phyloP scores from a whole-genome alignment of 2,113 vertebrate species.

The Poeciliopsis retropinna region DNA sequence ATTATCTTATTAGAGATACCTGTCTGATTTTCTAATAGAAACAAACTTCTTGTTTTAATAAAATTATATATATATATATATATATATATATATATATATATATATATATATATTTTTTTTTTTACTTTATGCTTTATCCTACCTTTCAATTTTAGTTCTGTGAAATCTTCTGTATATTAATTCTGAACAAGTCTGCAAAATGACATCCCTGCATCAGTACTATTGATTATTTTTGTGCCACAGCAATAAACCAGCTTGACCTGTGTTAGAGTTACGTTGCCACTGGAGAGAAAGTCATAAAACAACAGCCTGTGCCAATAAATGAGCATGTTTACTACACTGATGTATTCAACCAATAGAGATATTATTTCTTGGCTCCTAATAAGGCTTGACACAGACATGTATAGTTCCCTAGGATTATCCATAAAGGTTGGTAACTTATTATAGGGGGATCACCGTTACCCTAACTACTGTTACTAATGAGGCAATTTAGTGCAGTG shows the following conservation, averaged over 20 bases:
- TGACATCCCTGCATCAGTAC: conserved; percentile 48
- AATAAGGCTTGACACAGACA: conserved; percentile 45
- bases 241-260: conserved; percentile 70
- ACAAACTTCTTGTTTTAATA: too few species aligned
- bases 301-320: conserved; percentile 62
- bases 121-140: not conserved
- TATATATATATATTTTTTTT: too few species aligned
- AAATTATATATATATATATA: too few species aligned
- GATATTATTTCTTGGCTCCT: conserved; percentile 53
- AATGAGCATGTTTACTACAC: conserved; percentile 50
- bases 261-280: conserved; percentile 43
- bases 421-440: conserved; percentile 54
- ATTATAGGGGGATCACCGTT: conserved; percentile 64
- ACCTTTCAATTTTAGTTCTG: not conserved
- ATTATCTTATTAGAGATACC: too few species aligned
- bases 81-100: too few species aligned
- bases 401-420: conserved; percentile 50
- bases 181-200: conserved; percentile 43
- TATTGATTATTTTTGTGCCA: conserved; percentile 65
- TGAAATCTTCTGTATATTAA: conserved; percentile 55
- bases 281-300: conserved; percentile 67
- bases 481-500: conserved; percentile 69
- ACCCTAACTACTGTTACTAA: conserved; percentile 72
- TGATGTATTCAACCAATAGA: conserved; percentile 51
- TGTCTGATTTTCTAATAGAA: too few species aligned